phyloP scores from a whole-genome alignment of 2,113 vertebrate species.

The Shinisaurus crocodilurus region DNA sequence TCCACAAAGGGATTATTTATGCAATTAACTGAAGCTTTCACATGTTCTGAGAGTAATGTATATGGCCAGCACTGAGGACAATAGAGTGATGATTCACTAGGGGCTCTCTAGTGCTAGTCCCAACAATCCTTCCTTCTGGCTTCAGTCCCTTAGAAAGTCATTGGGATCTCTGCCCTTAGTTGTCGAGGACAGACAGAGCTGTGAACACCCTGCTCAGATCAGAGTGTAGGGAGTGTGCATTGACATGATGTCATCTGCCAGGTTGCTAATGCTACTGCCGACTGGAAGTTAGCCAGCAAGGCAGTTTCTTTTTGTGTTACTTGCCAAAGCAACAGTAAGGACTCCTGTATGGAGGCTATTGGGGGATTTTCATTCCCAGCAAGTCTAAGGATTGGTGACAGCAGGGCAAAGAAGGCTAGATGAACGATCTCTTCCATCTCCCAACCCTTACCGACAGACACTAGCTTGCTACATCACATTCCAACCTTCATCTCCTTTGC shows the following conservation, averaged over 20 bases:
- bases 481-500: not conserved
- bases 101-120: not conserved
- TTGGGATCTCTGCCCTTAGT: not conserved
- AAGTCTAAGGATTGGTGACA: not conserved
- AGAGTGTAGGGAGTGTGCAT: not conserved
- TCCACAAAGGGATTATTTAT: not conserved
- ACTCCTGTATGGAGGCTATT: not conserved
- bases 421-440: not conserved
- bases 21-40: not conserved
- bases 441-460: no score
- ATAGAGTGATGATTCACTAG: not conserved
- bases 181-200: not conserved
- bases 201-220: not conserved
- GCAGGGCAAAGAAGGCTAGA: not conserved
- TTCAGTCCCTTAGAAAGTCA: not conserved
- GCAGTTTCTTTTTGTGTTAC: not conserved
- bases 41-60: not conserved
- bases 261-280: not conserved
- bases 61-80: not conserved
- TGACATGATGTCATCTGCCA: not conserved
- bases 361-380: not conserved
- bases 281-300: not conserved
- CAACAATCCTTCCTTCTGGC: not conserved
- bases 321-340: not conserved
- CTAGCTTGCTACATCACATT: not conserved